phyloP scores from a whole-genome alignment of 2,888 invertebrate genomes.

The Tinea pellionella region DNA sequence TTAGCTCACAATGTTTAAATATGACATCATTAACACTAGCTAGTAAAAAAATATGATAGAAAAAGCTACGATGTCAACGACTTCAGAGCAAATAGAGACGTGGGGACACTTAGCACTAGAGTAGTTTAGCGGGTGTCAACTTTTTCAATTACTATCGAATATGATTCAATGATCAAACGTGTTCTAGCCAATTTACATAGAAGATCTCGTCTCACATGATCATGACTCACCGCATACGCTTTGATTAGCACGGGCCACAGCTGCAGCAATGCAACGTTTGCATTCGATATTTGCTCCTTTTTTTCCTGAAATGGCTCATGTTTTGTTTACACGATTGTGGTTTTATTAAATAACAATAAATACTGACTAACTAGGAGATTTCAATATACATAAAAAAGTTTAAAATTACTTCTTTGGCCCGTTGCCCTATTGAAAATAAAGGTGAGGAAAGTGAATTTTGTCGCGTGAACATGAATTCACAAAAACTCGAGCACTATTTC shows the following conservation, averaged over 20 bases:
- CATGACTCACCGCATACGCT: slow-evolving; percentile 51
- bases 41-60: neutral
- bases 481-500: no score
- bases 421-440: neutral
- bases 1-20: neutral
- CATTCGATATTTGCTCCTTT: slow-evolving; percentile 43
- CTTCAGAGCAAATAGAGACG: neutral
- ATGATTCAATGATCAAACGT: neutral
- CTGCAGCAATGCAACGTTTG: slow-evolving; percentile 52
- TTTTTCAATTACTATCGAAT: neutral
- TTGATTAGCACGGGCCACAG: slow-evolving; percentile 42
- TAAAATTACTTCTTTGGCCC: neutral
- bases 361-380: neutral
- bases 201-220: neutral
- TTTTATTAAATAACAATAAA: no score
- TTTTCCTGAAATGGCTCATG: slow-evolving; percentile 24
- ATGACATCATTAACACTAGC: neutral
- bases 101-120: neutral
- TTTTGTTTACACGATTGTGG: neutral
- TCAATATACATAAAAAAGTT: neutral
- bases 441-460: neutral
- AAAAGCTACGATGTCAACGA: neutral
- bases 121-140: neutral
- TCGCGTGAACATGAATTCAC: neutral
- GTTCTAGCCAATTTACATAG: neutral